Evolutionary conservation across 1,140 invertebrate genomes (phyloP).

Genomic region (Drosophila navojoa): DNA sequence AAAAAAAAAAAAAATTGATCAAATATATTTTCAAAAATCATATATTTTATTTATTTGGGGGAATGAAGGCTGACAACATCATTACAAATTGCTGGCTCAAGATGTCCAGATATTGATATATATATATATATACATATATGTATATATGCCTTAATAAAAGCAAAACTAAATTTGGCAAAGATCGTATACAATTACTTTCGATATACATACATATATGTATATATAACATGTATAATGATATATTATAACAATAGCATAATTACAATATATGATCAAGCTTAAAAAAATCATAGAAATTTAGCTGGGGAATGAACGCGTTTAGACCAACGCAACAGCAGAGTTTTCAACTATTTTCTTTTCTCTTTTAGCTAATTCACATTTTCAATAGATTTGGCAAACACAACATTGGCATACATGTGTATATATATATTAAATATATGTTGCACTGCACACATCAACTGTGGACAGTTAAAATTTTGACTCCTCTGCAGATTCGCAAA

Average conservation of each 20-base stretch:
- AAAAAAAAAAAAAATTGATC: not conserved
- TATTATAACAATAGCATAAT: not conserved
- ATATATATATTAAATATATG: not conserved
- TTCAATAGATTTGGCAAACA: not conserved
- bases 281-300: not conserved
- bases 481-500: not conserved
- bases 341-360: not conserved
- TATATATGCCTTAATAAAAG: too few relatives aligned
- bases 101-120: too few relatives aligned
- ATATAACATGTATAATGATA: not conserved
- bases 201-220: not conserved
- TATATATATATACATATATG: too few relatives aligned
- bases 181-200: not conserved
- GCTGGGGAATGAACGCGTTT: not conserved
- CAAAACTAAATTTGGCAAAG: not conserved
- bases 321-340: not conserved
- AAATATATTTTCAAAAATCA: conserved; percentile 1
- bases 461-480: too few relatives aligned
- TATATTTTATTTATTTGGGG: not conserved
- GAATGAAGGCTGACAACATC: not conserved
- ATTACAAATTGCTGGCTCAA: too few relatives aligned
- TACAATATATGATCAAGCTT: too few relatives aligned
- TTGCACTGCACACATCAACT: too few relatives aligned
- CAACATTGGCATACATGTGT: not conserved
- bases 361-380: not conserved